Conservation (phyloP, 2,113 vertebrate species). For the Empidonax traillii region DNA sequence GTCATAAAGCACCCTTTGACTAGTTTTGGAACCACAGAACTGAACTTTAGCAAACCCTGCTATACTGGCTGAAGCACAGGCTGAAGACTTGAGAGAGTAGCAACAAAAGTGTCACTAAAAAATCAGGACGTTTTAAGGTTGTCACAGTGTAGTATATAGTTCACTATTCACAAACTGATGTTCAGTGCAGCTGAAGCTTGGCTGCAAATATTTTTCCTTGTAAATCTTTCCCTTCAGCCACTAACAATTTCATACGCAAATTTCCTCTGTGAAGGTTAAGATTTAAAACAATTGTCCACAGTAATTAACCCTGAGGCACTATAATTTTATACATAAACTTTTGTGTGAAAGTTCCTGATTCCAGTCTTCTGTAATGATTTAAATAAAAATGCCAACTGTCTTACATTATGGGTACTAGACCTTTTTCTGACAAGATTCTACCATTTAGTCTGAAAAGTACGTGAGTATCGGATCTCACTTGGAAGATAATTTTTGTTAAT, state of each 20-base stretch:
- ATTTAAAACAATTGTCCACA: neutral
- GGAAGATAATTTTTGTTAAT: neutral
- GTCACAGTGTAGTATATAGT: neutral
- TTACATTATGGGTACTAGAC: neutral
- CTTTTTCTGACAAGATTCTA: neutral
- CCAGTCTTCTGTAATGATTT: neutral
- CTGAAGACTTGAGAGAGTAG: neutral
- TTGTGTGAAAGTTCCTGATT: neutral
- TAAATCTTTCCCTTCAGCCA: neutral
- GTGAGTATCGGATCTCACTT: neutral
- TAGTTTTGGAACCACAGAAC: neutral
- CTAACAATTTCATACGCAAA: neutral
- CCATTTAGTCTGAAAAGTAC: neutral
- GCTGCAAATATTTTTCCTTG: neutral
- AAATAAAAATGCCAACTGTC: neutral
- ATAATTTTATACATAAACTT: neutral
- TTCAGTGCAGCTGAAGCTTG: neutral
- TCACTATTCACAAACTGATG: neutral
- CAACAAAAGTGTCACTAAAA: neutral
- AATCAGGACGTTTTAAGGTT: fast-evolving
- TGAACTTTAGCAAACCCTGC: neutral
- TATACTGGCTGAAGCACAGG: neutral
- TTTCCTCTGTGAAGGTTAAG: neutral
- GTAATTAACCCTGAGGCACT: neutral
- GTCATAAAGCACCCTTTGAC: fast-evolving